Evolutionary conservation across 2,797 vertebrate species (phyloP), one percentile per base, ranked within the genome.

Genomic region (Spea hammondii): DNA sequence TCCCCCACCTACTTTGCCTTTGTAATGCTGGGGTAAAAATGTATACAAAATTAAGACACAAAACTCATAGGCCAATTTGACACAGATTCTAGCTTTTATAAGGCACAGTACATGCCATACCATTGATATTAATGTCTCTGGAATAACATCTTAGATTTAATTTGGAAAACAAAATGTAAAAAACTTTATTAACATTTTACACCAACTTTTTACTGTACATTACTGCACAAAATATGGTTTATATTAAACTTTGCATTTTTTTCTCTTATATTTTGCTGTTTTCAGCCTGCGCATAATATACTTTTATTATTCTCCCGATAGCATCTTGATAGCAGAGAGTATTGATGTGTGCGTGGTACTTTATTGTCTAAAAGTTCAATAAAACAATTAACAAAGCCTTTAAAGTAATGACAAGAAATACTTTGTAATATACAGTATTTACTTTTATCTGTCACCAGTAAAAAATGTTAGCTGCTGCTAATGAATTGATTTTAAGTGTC

Each of bases 351-450:
- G 70, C 54, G 44, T 14, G 32, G 14, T 57, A 46, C 11, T 59
- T 57, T 72, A 59, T 47, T 57, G 70, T 57, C 51, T 47, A 13
- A 59, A 72, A 57, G 54, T 72, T 72, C 70, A 72, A 72, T 72
- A 72, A 72, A 72, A 47, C 53, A 72, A 72, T 72, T 57, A 72
- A 72, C 54, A 49, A 48, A 72, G 12, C 46, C 44, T 62, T 72
- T 72, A 48, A 48, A 72, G 54, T 72, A 72, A 60, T 60, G 70
- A 49, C 54, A 72, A 72, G 70, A 60, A 72, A 59, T 14, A 72
- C 70, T 46, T 72, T 59, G 45, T 59, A 72, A 59, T 57, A 72
- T 72, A 59, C 55, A 62, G 55, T 72, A 72, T 60, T 72, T 72
- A 72, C 70, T 47, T 72, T 72, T 48, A 6, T 14, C 57, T 72